Base-by-base conservation (phyloP, 2,888 invertebrate genomes). In the Thecocarcelia acutangulata region DNA sequence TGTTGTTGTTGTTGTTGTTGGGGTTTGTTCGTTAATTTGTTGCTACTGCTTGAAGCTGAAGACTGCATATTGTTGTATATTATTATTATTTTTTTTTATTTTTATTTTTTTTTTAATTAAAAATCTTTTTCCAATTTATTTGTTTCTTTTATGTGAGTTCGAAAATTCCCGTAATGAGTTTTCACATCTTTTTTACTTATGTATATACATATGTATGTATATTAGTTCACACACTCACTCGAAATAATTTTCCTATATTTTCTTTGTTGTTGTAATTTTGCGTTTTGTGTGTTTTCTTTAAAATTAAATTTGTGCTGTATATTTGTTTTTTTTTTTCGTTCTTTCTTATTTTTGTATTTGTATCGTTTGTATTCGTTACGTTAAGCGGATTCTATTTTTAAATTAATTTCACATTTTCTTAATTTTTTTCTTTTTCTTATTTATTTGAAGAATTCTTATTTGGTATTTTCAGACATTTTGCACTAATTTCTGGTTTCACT, bases 371-470 rank as follows among this genome's bases (percentile, higher is more conserved):
- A 66, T 79, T 76, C 78, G 83, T 83, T 79, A 85, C 86, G 86
- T 86, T 86, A 86, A 87, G 87, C 88, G 83, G 87, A 87, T 84
- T 89, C 89, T 89, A 89, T 89, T 88, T 88, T 85, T 89, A 89
- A 85, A 86, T 84, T 24, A 64, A 59, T 68, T 76, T 76, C 52
- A 37, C 46, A 68, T 76, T 70, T 68, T 61, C 86, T 87, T 86
- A 48, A 72, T 48, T 77, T 74, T 77, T 63, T 68, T 78, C 64
- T 50, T 58, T 74, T 73, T 68, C 44, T 59, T 5, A 17, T 54
- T 58, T 52, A 46, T 70, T 68, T 86, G 85, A 85, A 88, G 86
- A 88, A 88, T 88, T 87, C 88, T 87, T 87, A 88, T 88, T 87
- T 87, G 85, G 86, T 86, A 80, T 70, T 79, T 78, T 82, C 72